Conservation (phyloP, 2,797 vertebrate species). For the Aldrovandia affinis region DNA sequence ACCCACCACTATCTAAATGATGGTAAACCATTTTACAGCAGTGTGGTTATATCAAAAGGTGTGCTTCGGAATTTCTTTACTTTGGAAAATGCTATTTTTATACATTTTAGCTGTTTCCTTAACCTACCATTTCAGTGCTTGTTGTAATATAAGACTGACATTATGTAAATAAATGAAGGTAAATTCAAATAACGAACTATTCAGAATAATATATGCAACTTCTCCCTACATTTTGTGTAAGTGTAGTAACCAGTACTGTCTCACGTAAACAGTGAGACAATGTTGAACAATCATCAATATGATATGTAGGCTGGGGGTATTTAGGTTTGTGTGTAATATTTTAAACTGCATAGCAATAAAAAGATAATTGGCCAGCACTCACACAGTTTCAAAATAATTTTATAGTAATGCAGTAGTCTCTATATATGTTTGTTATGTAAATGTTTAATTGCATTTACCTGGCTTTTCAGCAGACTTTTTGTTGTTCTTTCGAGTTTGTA, state of each 20-base stretch:
- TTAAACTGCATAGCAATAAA: neutral
- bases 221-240: neutral
- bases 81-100: neutral
- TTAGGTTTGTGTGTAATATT: neutral
- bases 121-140: neutral
- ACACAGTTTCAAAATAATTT: neutral
- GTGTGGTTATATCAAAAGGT: neutral
- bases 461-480: neutral
- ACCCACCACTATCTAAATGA: neutral
- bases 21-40: neutral
- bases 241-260: neutral
- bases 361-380: neutral
- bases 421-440: neutral
- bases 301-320: no score
- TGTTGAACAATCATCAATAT: neutral
- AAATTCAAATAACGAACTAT: neutral
- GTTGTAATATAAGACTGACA: neutral
- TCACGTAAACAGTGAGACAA: neutral
- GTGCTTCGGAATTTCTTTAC: conserved; percentile 4
- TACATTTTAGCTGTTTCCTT: neutral
- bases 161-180: neutral
- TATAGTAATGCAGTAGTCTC: neutral
- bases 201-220: neutral
- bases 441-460: neutral
- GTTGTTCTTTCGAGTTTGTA: neutral